These are phyloP conservation scores for Rhea pennata DNA, from an alignment of 2,113 vertebrate genomes.

Conservation along the genomic window DNA sequence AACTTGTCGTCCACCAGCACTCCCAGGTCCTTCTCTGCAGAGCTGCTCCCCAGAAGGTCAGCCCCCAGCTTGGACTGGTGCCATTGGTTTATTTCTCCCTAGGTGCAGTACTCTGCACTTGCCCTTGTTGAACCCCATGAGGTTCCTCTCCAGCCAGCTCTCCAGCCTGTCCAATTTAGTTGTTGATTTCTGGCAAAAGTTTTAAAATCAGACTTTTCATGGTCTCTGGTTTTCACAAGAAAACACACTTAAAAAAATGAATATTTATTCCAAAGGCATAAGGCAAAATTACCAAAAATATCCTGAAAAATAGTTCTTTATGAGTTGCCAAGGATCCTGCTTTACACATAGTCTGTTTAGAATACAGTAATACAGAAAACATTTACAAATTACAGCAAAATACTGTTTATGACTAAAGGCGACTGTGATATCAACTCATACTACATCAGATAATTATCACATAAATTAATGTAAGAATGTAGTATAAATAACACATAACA, in stretches of 20 bases:
- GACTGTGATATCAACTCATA: background rate
- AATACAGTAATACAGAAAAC: background rate
- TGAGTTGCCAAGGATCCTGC: background rate
- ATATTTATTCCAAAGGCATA: background rate
- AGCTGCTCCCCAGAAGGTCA: too few relatives aligned
- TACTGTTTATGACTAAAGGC: background rate
- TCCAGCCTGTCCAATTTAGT: too few relatives aligned
- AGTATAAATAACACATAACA: fast-evolving
- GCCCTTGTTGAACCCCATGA: too few relatives aligned
- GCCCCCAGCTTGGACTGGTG: too few relatives aligned
- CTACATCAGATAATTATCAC: background rate
- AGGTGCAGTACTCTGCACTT: too few relatives aligned
- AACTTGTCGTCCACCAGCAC: too few relatives aligned
- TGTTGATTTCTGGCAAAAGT: background rate
- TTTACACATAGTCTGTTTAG: background rate
- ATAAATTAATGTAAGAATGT: background rate
- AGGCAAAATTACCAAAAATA: background rate
- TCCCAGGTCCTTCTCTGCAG: too few relatives aligned
- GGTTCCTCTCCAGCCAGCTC: too few relatives aligned
- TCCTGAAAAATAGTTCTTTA: background rate
- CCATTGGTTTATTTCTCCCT: too few relatives aligned
- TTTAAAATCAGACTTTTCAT: background rate
- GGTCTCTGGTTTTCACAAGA: background rate
- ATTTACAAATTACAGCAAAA: background rate
- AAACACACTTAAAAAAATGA: background rate